Evolutionary conservation across 2,888 invertebrate genomes (phyloP).

Genomic region (Ypsolopha scabrella): DNA sequence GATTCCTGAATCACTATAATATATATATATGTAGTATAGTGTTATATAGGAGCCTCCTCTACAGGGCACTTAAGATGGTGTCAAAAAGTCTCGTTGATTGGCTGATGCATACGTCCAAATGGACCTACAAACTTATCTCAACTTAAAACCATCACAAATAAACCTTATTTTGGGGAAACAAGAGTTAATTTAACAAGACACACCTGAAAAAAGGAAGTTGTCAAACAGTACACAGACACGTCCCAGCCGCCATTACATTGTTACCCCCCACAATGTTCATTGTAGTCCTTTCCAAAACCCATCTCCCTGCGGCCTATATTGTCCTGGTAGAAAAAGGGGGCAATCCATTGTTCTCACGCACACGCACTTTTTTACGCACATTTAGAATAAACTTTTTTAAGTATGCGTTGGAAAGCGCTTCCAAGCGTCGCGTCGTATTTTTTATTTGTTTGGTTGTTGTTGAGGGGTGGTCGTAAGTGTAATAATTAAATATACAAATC

Average conservation of each 20-base stretch:
- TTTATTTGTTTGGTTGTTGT: background rate
- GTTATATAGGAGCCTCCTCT: too few relatives aligned
- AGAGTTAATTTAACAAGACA: too few relatives aligned
- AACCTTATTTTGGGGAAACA: too few relatives aligned
- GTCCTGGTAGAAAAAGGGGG: conserved; percentile 69
- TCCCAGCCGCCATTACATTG: conserved; percentile 2
- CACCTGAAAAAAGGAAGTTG: background rate
- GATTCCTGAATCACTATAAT: too few relatives aligned
- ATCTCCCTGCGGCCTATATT: conserved; percentile 49
- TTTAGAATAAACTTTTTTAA: background rate
- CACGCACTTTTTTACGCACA: conserved; percentile 53
- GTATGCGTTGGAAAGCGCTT: too few relatives aligned
- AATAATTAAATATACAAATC: too few relatives aligned
- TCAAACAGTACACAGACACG: background rate
- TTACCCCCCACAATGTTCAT: conserved; percentile 25
- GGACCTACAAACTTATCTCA: too few relatives aligned
- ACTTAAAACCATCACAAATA: too few relatives aligned
- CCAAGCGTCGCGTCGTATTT: background rate
- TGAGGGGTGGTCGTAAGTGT: background rate
- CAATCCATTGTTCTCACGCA: conserved; percentile 72
- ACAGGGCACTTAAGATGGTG: too few relatives aligned
- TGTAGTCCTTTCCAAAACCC: conserved; percentile 29
- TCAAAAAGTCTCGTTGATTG: too few relatives aligned
- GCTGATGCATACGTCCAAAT: too few relatives aligned
- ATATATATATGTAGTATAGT: too few relatives aligned